Evolutionary conservation across 1,140 invertebrate species (phyloP).

Genomic region (Tenebrio molitor): DNA sequence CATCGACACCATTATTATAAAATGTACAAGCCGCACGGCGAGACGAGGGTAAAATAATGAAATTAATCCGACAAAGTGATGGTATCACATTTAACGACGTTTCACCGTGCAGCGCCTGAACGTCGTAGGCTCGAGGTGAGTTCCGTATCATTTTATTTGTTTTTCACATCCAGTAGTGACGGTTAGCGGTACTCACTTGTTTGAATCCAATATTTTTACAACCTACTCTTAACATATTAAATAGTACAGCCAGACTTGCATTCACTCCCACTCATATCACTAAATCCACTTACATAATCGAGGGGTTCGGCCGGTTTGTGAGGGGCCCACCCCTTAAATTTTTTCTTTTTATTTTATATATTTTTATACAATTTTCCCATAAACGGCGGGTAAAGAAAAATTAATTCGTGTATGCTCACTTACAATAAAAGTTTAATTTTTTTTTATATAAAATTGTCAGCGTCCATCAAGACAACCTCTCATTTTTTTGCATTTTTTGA

Average conservation of each 20-base stretch:
- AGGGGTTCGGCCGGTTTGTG: constrained; percentile 36
- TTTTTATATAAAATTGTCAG: constrained; percentile 55
- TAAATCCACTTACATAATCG: constrained; percentile 25
- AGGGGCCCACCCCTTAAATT: constrained; percentile 48
- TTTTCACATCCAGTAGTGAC: constrained; percentile 50
- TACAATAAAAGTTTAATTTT: constrained; percentile 55
- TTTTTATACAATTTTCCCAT: constrained; percentile 55
- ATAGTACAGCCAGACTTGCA: constrained; percentile 66
- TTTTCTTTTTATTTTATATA: constrained; percentile 54
- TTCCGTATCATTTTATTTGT: constrained; percentile 6
- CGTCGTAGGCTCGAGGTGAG: constrained; percentile 29
- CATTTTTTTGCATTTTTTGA: constrained; percentile 47
- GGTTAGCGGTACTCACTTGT: constrained; percentile 56
- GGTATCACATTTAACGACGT: constrained; percentile 45
- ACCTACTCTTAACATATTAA: constrained; percentile 58
- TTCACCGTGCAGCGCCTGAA: constrained; percentile 43
- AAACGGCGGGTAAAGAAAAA: constrained; percentile 52
- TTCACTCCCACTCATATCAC: constrained; percentile 53
- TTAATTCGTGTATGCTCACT: constrained; percentile 58
- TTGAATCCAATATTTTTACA: constrained; percentile 55
- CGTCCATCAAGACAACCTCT: constrained; percentile 45
- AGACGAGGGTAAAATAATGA: constrained; percentile 39
- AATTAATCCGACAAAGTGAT: constrained; percentile 30
- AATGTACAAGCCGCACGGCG: constrained; percentile 39
- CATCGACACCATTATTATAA: constrained; percentile 43